Evolutionary conservation across 2,888 invertebrate genomes (phyloP).

Genomic region (Drosophila parthenogenetica): DNA sequence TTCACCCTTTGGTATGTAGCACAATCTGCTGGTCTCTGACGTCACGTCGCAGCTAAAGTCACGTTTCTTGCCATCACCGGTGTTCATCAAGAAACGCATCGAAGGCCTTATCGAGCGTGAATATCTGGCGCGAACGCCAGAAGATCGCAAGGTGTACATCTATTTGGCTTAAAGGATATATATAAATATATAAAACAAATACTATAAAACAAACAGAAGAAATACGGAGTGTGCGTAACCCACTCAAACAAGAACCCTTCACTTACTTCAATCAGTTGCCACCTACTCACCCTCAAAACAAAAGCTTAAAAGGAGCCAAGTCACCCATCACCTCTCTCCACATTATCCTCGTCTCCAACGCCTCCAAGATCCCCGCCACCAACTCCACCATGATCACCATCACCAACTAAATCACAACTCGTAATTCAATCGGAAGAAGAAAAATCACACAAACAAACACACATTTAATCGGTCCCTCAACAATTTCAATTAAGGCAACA

Average conservation of each 20-base stretch:
- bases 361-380: background rate
- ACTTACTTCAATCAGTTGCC: constrained; percentile 24
- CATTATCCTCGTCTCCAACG: background rate
- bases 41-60: constrained; percentile 98
- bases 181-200: constrained; percentile 63
- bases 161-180: constrained; percentile 91
- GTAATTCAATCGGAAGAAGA: constrained; percentile 21
- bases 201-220: constrained; percentile 4
- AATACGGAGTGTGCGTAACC: constrained; percentile 11
- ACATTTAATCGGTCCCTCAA: background rate
- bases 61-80: constrained; percentile 98
- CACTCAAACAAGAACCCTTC: background rate
- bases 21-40: constrained; percentile 97
- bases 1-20: constrained; percentile 86
- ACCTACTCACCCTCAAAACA: constrained; percentile 22
- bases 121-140: constrained; percentile 98
- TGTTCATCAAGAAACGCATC: constrained; percentile 99
- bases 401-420: constrained; percentile 7
- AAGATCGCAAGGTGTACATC: constrained; percentile 98
- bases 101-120: constrained; percentile 99
- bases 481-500: constrained; percentile 26
- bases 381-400: no score
- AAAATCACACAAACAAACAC: background rate
- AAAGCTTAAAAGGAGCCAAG: background rate
- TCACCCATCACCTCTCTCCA: background rate